phyloP scores from a whole-genome alignment of 1,140 invertebrate genomes.

The Pseudomyrmex flavicornis region DNA sequence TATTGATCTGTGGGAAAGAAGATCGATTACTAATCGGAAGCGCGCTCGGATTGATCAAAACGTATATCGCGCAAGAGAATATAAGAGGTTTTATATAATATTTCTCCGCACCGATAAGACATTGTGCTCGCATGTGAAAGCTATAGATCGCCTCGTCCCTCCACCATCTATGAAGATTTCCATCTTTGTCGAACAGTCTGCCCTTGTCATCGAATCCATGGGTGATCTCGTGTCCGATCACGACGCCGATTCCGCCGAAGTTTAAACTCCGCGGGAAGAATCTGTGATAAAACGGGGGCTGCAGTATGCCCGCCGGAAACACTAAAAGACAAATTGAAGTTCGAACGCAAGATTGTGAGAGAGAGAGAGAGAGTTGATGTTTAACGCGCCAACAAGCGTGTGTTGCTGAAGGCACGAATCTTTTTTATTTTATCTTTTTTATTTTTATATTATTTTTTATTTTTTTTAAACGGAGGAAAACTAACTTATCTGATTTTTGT shows the following conservation, averaged over 20 bases:
- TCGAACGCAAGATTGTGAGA: conserved; percentile 2
- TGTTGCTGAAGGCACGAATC: background rate
- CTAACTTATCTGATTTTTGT: conserved; percentile 96
- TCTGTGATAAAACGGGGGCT: conserved; percentile 95
- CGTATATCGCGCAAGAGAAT: background rate
- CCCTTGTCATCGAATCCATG: conserved; percentile 90
- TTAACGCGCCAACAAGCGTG: background rate
- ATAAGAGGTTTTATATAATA: background rate
- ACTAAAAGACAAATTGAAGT: conserved; percentile 84
- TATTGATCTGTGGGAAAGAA: conserved; percentile 88
- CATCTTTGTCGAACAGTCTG: conserved; percentile 89
- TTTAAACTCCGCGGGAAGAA: conserved; percentile 92
- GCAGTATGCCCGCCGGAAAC: conserved; percentile 96
- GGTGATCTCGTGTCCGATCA: conserved; percentile 90
- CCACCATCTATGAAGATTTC: conserved; percentile 93
- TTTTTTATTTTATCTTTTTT: too few relatives aligned
- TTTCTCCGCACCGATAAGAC: conserved; percentile 90
- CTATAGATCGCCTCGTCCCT: conserved; percentile 87
- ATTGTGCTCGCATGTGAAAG: conserved; percentile 90
- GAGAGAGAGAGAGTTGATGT: conserved; percentile 3
- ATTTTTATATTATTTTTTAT: too few relatives aligned
- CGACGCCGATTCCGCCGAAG: conserved; percentile 91
- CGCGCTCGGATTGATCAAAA: background rate
- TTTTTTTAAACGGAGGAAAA: background rate
- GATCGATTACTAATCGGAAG: background rate